Conservation (phyloP, 2,113 vertebrate species). For the Sebastes schlegelii region DNA sequence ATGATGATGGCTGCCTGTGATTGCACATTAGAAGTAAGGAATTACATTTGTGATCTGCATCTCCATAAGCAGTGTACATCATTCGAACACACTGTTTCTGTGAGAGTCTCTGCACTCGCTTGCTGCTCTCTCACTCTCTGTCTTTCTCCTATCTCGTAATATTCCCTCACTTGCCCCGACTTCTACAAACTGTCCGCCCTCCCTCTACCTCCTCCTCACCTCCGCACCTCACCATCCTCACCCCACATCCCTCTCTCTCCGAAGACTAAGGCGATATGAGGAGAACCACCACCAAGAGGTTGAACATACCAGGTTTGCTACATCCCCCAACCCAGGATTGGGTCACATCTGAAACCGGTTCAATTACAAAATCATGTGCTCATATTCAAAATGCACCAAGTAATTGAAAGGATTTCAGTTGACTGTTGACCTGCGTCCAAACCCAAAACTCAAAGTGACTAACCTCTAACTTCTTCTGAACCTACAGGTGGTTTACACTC, state of each 20-base stretch:
- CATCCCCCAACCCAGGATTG: slow-evolving; percentile 58
- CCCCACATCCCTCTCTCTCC: slow-evolving; percentile 80
- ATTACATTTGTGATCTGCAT: not conserved
- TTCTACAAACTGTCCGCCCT: slow-evolving; percentile 15
- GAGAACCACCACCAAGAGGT: slow-evolving; percentile 88
- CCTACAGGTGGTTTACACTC: slow-evolving; percentile 44
- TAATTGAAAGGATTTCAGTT: slow-evolving; percentile 44
- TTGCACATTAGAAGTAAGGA: not conserved
- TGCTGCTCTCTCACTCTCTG: slow-evolving; percentile 45
- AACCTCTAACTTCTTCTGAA: slow-evolving; percentile 47
- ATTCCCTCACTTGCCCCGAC: slow-evolving; percentile 62
- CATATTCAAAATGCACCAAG: not conserved
- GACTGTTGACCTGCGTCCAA: slow-evolving; percentile 16
- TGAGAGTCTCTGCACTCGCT: slow-evolving; percentile 52
- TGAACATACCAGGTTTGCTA: slow-evolving; percentile 93
- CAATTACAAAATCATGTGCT: slow-evolving; percentile 5
- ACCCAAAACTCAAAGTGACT: slow-evolving; percentile 14
- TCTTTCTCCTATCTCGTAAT: slow-evolving; percentile 45
- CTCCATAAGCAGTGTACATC: slow-evolving; percentile 3
- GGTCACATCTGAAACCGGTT: slow-evolving; percentile 42
- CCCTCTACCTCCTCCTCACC: slow-evolving; percentile 74
- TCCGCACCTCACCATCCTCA: slow-evolving; percentile 83
- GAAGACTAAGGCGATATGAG: slow-evolving; percentile 94
- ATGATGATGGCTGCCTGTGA: not conserved
- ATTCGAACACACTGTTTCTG: slow-evolving; percentile 15